Evolutionary conservation across 2,113 vertebrate species (phyloP).

Genomic region (Seriola quinqueradiata): DNA sequence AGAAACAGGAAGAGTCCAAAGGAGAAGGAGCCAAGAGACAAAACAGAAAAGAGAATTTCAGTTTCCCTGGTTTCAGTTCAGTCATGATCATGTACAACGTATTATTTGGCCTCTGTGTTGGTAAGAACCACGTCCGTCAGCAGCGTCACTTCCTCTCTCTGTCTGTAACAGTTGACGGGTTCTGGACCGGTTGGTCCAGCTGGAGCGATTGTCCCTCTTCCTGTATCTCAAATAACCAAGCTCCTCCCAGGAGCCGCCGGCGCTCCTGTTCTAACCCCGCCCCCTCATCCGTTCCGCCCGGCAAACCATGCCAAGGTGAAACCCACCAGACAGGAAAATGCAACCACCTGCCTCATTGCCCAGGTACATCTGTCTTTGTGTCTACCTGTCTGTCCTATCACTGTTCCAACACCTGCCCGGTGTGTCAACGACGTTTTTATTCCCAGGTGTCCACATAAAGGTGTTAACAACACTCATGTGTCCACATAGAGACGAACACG

Average conservation of each 20-base stretch:
- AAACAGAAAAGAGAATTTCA: too few relatives aligned
- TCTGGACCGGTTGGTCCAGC: conserved; percentile 72
- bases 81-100: too few relatives aligned
- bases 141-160: too few relatives aligned
- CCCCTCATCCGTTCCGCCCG: conserved; percentile 53
- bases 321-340: background rate
- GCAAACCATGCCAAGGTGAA: conserved; percentile 23
- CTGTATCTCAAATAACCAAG: conserved; percentile 26
- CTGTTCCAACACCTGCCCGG: too few relatives aligned
- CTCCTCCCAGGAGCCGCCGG: conserved; percentile 29
- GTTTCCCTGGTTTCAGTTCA: too few relatives aligned
- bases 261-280: conserved; percentile 69
- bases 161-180: conserved; percentile 55
- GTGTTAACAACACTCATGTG: background rate
- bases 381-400: too few relatives aligned
- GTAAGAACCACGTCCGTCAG: too few relatives aligned
- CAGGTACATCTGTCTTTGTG: conserved; percentile 45
- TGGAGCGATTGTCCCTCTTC: conserved; percentile 67
- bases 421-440: background rate
- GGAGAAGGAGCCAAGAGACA: too few relatives aligned
- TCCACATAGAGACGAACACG: background rate
- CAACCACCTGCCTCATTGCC: conserved; percentile 49
- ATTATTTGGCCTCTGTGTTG: too few relatives aligned
- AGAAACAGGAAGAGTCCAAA: too few relatives aligned
- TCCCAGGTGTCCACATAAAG: background rate